Conservation (phyloP, 2,888 invertebrate genomes). For the Gerris lacustris region DNA sequence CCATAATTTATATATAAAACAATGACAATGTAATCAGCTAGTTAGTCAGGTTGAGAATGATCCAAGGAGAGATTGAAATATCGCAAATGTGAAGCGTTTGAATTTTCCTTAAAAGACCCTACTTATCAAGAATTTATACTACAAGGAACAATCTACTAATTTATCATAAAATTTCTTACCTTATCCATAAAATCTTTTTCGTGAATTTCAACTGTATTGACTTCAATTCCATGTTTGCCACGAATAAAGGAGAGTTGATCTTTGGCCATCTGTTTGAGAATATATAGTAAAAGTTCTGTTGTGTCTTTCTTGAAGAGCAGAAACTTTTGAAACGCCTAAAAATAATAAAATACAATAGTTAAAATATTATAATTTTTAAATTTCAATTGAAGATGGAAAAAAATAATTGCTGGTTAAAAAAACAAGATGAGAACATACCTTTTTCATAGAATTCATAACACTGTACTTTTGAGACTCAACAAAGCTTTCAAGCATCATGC, state of each 20-base stretch:
- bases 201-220: slow-evolving; percentile 61
- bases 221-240: slow-evolving; percentile 49
- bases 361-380: no score
- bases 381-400: no score
- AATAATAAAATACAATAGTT: slow-evolving; percentile 29
- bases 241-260: slow-evolving; percentile 80
- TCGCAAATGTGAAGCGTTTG: no score
- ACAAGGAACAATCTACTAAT: not conserved
- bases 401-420: not conserved
- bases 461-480: slow-evolving; percentile 97
- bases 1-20: no score
- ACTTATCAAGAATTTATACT: not conserved
- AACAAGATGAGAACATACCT: slow-evolving; percentile 38
- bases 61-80: no score
- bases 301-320: slow-evolving; percentile 89
- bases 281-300: slow-evolving; percentile 88
- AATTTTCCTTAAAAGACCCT: not conserved
- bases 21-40: no score
- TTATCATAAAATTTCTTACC: slow-evolving; percentile 36
- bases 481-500: slow-evolving; percentile 96
- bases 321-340: slow-evolving; percentile 84
- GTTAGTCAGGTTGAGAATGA: no score
- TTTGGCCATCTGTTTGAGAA: slow-evolving; percentile 80
- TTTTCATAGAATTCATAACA: slow-evolving; percentile 90
- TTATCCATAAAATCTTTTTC: slow-evolving; percentile 71